These are phyloP conservation scores for Drosophila auraria DNA, from an alignment of 1,140 invertebrate genomes.

Conservation along the genomic window DNA sequence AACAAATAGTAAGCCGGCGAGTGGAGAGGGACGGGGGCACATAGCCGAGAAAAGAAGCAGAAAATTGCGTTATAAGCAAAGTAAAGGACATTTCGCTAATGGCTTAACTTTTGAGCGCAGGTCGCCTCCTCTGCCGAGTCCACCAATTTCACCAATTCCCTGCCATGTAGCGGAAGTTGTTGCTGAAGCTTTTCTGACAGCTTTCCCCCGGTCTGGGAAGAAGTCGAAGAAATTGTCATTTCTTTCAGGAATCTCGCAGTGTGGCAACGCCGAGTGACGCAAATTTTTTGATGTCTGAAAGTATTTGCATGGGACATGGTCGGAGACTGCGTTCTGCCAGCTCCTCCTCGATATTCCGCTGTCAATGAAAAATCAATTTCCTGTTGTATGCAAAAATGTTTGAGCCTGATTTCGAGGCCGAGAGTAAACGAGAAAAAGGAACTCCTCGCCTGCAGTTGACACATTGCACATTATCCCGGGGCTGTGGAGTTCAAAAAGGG, in stretches of 20 bases:
- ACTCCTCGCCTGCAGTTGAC: slow-evolving; percentile 64
- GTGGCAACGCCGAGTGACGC: slow-evolving; percentile 73
- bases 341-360: slow-evolving; percentile 28
- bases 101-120: slow-evolving; percentile 76
- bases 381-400: slow-evolving; percentile 77
- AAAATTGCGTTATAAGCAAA: slow-evolving; percentile 83
- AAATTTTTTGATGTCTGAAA: slow-evolving; percentile 57
- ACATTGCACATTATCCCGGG: slow-evolving; percentile 65
- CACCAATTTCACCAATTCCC: slow-evolving; percentile 10
- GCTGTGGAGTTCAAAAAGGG: background rate
- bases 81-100: slow-evolving; percentile 83
- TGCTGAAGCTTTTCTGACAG: slow-evolving; percentile 79
- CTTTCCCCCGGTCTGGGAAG: slow-evolving; percentile 43
- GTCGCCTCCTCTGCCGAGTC: slow-evolving; percentile 22
- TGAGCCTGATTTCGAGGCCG: slow-evolving; percentile 23
- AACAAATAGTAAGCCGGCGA: slow-evolving; percentile 68
- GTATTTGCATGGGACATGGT: slow-evolving; percentile 74
- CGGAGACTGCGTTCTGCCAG: background rate
- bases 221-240: slow-evolving; percentile 41
- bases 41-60: slow-evolving; percentile 53
- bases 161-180: slow-evolving; percentile 75
- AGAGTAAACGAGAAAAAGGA: background rate
- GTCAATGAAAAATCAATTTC: slow-evolving; percentile 81
- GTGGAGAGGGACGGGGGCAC: background rate
- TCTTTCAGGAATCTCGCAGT: slow-evolving; percentile 56